Conservation (phyloP, 53 echinoderm and acorn worm species). For the Zoroaster sp. region DNA sequence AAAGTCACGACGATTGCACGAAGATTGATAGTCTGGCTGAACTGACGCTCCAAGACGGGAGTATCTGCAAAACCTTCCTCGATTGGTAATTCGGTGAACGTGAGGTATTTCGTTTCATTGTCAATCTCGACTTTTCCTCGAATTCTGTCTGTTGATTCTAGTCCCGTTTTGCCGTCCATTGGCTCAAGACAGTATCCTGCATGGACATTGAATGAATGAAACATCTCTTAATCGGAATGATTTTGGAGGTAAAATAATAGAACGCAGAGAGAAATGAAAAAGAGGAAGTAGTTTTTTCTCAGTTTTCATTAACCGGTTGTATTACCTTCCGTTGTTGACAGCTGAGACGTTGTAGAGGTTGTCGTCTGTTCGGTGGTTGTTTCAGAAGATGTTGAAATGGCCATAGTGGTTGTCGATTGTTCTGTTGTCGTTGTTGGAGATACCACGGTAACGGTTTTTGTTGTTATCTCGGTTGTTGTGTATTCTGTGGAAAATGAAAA, state of each 20-base stretch:
- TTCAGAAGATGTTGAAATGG: background rate
- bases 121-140: background rate
- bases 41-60: background rate
- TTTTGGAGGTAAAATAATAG: no score
- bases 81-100: background rate
- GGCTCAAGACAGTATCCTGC: background rate
- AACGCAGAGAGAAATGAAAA: no score
- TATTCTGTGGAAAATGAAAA: background rate
- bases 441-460: background rate
- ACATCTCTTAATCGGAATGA: background rate
- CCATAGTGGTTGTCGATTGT: background rate
- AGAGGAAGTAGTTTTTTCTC: no score
- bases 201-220: background rate
- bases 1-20: background rate
- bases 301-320: no score
- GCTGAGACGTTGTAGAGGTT: background rate
- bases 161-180: background rate
- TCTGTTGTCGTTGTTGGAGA: background rate
- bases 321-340: background rate
- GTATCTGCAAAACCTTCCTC: background rate
- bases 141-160: background rate
- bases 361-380: background rate
- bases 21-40: background rate
- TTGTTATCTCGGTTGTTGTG: background rate
- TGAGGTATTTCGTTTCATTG: background rate